phyloP scores from a whole-genome alignment of 2,888 invertebrate species.

The Artemia sinica region DNA sequence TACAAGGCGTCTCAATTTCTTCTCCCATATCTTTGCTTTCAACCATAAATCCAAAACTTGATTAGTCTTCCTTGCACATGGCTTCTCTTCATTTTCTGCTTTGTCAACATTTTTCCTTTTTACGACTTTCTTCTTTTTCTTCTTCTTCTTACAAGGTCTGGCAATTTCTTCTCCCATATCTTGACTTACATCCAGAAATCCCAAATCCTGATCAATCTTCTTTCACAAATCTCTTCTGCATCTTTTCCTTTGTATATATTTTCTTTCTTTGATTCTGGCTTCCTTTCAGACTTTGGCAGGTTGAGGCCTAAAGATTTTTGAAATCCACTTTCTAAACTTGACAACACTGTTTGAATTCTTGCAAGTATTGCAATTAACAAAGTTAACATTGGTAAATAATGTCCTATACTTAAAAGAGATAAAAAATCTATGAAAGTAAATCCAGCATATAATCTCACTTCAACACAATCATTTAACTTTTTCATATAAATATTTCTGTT shows the following conservation, averaged over 20 bases:
- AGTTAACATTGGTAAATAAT: background rate
- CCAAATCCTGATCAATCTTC: too few species aligned
- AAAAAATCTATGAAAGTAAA: background rate
- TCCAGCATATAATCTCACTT: background rate
- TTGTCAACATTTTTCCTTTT: too few species aligned
- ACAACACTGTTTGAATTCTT: conserved; percentile 8
- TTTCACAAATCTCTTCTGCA: too few species aligned
- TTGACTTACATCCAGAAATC: background rate
- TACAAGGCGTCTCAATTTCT: background rate
- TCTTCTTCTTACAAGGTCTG: background rate
- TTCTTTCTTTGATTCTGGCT: too few species aligned
- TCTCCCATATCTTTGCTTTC: too few species aligned
- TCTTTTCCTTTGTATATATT: too few species aligned
- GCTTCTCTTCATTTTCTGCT: conserved; percentile 20
- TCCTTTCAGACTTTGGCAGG: too few species aligned
- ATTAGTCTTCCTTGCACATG: too few species aligned
- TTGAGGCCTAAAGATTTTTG: background rate
- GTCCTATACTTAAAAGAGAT: background rate
- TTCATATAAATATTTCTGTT: background rate
- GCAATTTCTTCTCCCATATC: conserved; percentile 1
- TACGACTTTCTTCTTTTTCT: background rate
- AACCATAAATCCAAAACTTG: too few species aligned
- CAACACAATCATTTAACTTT: too few species aligned
- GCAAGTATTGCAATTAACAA: background rate
- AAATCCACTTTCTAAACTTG: background rate